A percentile compares a stretch with the other conserved stretches of the same genome.
Conservation (phyloP, 2,797 vertebrate genomes). For the Enoplosus armatus region DNA sequence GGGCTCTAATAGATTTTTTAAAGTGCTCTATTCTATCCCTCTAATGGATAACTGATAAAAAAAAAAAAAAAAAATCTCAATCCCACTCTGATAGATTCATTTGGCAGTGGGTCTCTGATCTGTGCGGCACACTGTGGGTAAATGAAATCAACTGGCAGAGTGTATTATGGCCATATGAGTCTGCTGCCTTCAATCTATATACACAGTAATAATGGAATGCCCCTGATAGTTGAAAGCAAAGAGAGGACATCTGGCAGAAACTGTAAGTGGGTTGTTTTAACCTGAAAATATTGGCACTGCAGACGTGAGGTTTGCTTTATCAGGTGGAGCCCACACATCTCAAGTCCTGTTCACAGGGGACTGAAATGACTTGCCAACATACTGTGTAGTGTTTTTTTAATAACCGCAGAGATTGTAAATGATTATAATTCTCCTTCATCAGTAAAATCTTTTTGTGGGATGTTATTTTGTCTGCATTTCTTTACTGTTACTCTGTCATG, state of each 20-base stretch:
- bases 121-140: conserved; percentile 71
- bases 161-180: conserved; percentile 70
- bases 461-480: background rate
- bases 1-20: conserved; percentile 80
- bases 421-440: conserved; percentile 3
- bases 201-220: conserved; percentile 74
- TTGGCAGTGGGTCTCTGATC: conserved; percentile 75
- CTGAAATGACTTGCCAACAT: conserved; percentile 24
- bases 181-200: conserved; percentile 75
- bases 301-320: conserved; percentile 59
- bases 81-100: conserved; percentile 80
- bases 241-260: conserved; percentile 69
- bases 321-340: conserved; percentile 53
- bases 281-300: conserved; percentile 56
- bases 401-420: background rate
- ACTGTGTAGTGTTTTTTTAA: background rate
- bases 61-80: conserved; percentile 32
- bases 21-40: conserved; percentile 77
- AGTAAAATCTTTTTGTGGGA: background rate
- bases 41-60: conserved; percentile 82
- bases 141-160: conserved; percentile 81
- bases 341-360: conserved; percentile 27
- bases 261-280: conserved; percentile 66
- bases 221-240: conserved; percentile 70
- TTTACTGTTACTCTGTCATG: background rate